These are phyloP conservation scores for Drosophila erecta DNA, from an alignment of 1,140 invertebrate species.

Conservation along the genomic window DNA sequence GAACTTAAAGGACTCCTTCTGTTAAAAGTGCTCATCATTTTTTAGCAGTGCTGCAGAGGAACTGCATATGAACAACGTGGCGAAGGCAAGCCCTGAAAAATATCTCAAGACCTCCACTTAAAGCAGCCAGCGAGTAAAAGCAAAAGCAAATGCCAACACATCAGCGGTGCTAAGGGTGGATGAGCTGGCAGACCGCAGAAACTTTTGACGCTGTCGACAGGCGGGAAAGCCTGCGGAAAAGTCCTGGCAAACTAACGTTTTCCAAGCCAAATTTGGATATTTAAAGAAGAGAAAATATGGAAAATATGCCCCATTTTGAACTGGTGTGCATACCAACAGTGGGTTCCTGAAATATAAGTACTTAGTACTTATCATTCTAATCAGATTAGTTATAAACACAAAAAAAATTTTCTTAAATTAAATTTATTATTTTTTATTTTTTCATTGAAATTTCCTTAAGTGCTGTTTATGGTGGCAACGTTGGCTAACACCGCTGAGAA, in stretches of 20 bases:
- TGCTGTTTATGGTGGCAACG: too few species aligned
- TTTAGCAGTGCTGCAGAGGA: slow-evolving; percentile 20
- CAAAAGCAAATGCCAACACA: slow-evolving; percentile 65
- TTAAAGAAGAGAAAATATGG: not conserved
- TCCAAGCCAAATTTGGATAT: not conserved
- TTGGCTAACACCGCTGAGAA: not conserved
- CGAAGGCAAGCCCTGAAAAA: slow-evolving; percentile 57
- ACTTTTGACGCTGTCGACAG: slow-evolving; percentile 71
- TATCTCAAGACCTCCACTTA: slow-evolving; percentile 75
- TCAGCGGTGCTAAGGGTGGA: slow-evolving; percentile 48
- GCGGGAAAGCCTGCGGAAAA: slow-evolving; percentile 3
- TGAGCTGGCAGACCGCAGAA: slow-evolving; percentile 61
- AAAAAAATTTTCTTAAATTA: too few species aligned
- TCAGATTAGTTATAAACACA: too few species aligned
- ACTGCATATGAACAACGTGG: slow-evolving; percentile 62
- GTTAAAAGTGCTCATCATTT: not conserved
- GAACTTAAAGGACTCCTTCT: too few species aligned
- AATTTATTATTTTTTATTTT: too few species aligned
- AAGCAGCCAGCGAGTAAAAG: slow-evolving; percentile 62
- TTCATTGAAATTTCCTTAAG: too few species aligned
- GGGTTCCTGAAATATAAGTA: too few species aligned
- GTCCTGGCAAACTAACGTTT: not conserved
- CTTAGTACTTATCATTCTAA: not conserved
- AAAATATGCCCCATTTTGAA: not conserved
- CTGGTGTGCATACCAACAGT: too few species aligned